Conservation (phyloP, 2,888 invertebrate species). For the Pandemis cinnamomeana region DNA sequence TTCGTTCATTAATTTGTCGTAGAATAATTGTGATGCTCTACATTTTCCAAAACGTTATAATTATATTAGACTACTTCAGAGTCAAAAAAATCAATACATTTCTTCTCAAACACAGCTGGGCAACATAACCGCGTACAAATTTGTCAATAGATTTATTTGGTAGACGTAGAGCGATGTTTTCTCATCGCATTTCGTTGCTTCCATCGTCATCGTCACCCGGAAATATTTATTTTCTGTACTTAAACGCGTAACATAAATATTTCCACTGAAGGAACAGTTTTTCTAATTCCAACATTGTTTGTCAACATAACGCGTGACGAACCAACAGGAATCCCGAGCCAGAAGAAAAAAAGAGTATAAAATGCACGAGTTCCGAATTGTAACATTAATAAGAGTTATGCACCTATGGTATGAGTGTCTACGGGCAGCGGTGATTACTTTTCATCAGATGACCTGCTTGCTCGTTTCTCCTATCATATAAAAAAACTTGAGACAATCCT, state of each 20-base stretch:
- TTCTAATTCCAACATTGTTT: slow-evolving; percentile 19
- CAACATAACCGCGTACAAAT: neutral
- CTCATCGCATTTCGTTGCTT: slow-evolving; percentile 22
- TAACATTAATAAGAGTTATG: no score
- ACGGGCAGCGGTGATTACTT: no score
- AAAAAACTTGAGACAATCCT: no score
- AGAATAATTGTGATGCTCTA: no score
- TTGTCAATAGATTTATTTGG: neutral
- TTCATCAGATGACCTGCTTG: no score
- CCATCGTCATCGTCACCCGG: slow-evolving; percentile 17
- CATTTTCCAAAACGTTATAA: no score
- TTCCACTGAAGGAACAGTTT: slow-evolving; percentile 21
- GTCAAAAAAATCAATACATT: neutral
- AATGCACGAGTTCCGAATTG: no score
- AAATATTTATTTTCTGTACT: slow-evolving; percentile 21
- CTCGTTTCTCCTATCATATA: no score
- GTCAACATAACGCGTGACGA: slow-evolving; percentile 2
- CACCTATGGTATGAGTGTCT: no score
- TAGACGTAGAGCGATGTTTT: slow-evolving; percentile 8
- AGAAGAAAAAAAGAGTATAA: neutral
- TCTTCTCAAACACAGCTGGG: neutral
- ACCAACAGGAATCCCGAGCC: neutral
- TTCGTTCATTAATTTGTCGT: neutral
- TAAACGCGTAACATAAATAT: slow-evolving; percentile 25
- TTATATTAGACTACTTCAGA: no score